Conservation (phyloP, 2,797 vertebrate genomes). For the Morus bassanus region DNA sequence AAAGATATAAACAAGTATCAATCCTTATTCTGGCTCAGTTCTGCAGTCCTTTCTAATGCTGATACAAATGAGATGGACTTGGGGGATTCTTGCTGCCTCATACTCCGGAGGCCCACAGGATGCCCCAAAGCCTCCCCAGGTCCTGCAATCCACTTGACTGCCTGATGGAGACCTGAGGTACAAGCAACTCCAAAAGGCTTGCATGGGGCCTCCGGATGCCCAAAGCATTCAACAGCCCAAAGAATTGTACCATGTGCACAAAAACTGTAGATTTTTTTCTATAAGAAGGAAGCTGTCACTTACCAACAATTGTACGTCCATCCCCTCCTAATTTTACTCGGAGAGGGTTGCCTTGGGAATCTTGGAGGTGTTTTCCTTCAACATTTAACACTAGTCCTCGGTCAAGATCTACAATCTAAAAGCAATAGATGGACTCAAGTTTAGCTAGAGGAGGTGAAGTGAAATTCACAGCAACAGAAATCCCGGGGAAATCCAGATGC, state of each 20-base stretch:
- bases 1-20: neutral
- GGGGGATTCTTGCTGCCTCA: accelerated
- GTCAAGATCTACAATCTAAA: conserved; percentile 91
- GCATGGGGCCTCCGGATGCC: neutral
- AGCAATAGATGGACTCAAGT: conserved; percentile 29
- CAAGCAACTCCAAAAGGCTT: neutral
- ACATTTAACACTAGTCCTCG: conserved; percentile 90
- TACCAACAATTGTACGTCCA: conserved; percentile 94
- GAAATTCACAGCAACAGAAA: neutral
- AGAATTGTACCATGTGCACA: neutral
- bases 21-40: neutral
- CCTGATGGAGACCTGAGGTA: neutral
- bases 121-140: neutral
- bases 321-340: conserved; percentile 93
- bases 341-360: conserved; percentile 91
- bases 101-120: neutral
- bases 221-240: neutral
- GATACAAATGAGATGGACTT: neutral
- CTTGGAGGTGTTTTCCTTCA: conserved; percentile 91
- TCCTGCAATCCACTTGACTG: neutral
- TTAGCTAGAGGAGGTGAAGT: neutral
- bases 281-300: conserved; percentile 45
- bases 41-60: neutral
- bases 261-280: neutral
- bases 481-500: neutral